Evolutionary conservation across 2,113 vertebrate genomes (phyloP).

Genomic region (Paradoxurus hermaphroditus): DNA sequence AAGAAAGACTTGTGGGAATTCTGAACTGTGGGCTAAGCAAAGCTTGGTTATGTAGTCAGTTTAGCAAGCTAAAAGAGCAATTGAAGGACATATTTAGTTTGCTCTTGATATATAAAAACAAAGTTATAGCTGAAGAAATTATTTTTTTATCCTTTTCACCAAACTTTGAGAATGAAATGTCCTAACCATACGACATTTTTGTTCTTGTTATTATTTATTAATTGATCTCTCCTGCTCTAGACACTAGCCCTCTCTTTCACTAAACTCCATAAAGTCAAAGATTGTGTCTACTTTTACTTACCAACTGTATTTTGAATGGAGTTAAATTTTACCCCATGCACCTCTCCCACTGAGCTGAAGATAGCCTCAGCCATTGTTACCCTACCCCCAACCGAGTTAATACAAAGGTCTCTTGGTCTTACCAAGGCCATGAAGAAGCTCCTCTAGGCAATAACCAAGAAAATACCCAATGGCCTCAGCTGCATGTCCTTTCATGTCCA

Average conservation of each 20-base stretch:
- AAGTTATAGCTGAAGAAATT: not conserved
- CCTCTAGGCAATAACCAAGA: not conserved
- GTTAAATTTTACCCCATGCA: not conserved
- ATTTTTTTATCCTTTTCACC: not conserved
- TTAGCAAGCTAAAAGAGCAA: not conserved
- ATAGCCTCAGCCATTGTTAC: not conserved
- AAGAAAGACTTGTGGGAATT: not conserved
- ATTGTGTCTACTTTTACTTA: not conserved
- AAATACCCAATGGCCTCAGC: not conserved
- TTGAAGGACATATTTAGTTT: not conserved
- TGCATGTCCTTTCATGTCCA: not conserved
- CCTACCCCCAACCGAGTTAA: not conserved
- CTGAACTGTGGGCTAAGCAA: not conserved
- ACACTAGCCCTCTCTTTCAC: not conserved
- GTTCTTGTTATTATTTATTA: not conserved
- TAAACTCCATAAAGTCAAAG: not conserved
- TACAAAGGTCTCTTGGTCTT: not conserved
- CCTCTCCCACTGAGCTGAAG: not conserved
- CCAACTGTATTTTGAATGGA: not conserved
- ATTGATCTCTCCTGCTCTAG: not conserved
- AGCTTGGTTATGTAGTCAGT: not conserved
- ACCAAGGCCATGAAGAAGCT: not conserved
- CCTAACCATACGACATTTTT: not conserved
- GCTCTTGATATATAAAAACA: not conserved
- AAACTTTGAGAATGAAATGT: not conserved